Base-by-base conservation (phyloP, 2,113 vertebrate genomes). In the Gobius niger region DNA sequence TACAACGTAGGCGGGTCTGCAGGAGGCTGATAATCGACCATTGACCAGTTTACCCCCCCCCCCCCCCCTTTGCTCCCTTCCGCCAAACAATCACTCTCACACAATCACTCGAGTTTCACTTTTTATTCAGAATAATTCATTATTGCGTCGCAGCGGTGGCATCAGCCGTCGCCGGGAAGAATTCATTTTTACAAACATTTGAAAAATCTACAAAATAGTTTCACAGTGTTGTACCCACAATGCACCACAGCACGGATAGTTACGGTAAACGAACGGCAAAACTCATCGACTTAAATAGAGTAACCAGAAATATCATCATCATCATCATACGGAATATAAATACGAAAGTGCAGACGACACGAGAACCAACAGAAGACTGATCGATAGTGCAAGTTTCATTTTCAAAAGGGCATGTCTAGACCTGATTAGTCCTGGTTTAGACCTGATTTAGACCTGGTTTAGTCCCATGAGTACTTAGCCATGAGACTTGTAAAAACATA, bases 221-320 rank as follows among this genome's bases (percentile, higher is more conserved):
- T 54, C 52, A 54, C 52, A 54, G 52, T 54, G 52, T 54, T 54
- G 19, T 54, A 24, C 52, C 52, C 18, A 54, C 52, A 54, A 54
- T 54, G 52, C 52, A 54, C 52, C 52, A 54, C 9, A 19, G 1
- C 24, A 54, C 52, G 24, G 52, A 54, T 34, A 34, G 24, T 34
- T 34, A 34, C 24, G 24, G 24, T 34, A 34, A 24, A 24, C 52
- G 3, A 19, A 52, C 52, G 9, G 10, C 52, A 54, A 54, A 54
- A 16, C 18, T 24, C 52, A 19, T 18, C 2, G 52, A 34, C 24
- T 34, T 34, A 34, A 34, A 34, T 34, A 34, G 24, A 34, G 5
- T 34, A 34, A 34, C 24, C 24, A 34, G 24, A 34, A 34, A 34
- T 34, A 34, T 34, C 24, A 34, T 34, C 24, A 34, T n/a, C 51